Percentiles rank a stretch among this genome's conserved stretches.
These are phyloP conservation scores for Sebastolobus altivelis DNA, from an alignment of 2,797 vertebrate genomes.

Conservation along the genomic window DNA sequence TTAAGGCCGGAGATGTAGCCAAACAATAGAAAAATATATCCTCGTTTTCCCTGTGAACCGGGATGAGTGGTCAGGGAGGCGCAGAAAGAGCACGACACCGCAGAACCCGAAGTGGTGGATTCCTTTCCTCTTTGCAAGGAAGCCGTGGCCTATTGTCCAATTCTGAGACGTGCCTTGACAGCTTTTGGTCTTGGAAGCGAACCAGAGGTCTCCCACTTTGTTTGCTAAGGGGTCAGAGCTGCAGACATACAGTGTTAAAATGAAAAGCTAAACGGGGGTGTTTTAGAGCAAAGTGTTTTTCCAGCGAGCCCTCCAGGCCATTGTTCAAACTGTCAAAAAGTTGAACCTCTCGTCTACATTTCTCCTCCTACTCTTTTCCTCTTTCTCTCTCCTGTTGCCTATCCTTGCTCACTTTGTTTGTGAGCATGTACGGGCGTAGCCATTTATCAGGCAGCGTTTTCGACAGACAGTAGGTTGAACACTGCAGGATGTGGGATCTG, in stretches of 20 bases:
- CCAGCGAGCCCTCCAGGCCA: conserved; percentile 54
- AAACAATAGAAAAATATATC: conserved; percentile 45
- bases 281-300: conserved; percentile 59
- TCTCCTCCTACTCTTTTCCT: conserved; percentile 53
- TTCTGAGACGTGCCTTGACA: conserved; percentile 56
- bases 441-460: conserved; percentile 53
- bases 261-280: conserved; percentile 43
- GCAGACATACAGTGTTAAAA: conserved; percentile 47
- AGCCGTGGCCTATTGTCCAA: conserved; percentile 51
- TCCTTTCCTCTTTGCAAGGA: conserved; percentile 57
- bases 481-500: conserved; percentile 57
- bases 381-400: conserved; percentile 21
- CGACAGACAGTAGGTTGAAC: conserved; percentile 52
- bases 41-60: conserved; percentile 46
- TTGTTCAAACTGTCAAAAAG: conserved; percentile 72
- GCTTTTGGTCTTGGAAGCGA: conserved; percentile 59
- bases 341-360: conserved; percentile 47
- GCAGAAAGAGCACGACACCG: conserved; percentile 29
- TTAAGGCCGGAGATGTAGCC: conserved; percentile 61
- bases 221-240: conserved; percentile 49
- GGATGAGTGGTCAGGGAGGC: conserved; percentile 56
- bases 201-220: conserved; percentile 62
- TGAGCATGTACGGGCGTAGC: conserved; percentile 35
- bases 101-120: conserved; percentile 48
- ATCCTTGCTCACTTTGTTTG: conserved; percentile 62